phyloP scores from a whole-genome alignment of 1,140 invertebrate genomes.

The Andricus grossulariae region DNA sequence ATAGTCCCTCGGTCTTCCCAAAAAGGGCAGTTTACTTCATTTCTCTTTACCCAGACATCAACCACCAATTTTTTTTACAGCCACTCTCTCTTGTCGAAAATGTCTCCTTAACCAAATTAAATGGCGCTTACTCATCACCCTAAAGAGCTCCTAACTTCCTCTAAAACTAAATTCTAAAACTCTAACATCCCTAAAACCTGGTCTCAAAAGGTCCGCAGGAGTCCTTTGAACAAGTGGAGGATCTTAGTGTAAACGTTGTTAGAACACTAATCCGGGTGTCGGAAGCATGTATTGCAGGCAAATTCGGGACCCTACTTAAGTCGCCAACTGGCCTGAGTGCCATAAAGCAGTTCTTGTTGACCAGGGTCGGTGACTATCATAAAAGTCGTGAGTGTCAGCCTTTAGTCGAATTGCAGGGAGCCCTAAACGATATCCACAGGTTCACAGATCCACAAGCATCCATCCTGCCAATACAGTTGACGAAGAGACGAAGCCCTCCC shows the following conservation, averaged over 20 bases:
- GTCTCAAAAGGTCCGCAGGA: not conserved
- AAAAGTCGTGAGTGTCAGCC: conserved; percentile 43
- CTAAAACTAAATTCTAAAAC: not conserved
- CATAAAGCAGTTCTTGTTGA: conserved; percentile 46
- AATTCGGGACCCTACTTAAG: conserved; percentile 6
- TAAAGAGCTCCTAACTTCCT: not conserved
- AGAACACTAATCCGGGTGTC: conserved; percentile 16
- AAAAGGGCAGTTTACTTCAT: too few relatives aligned
- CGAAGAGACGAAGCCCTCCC: not conserved
- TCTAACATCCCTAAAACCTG: not conserved
- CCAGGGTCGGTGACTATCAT: conserved; percentile 53
- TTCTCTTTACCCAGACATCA: too few relatives aligned
- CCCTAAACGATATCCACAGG: not conserved
- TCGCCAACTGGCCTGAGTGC: not conserved
- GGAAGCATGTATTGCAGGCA: not conserved
- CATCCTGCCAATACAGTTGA: not conserved
- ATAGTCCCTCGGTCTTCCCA: too few relatives aligned
- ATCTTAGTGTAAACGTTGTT: conserved; percentile 15
- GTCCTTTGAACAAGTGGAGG: conserved; percentile 22
- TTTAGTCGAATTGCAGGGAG: conserved; percentile 27
- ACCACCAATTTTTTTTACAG: too few relatives aligned
- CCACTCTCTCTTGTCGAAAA: too few relatives aligned
- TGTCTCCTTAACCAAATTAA: not conserved
- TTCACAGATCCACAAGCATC: not conserved
- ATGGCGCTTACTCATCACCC: conserved; percentile 5